Percentiles rank a stretch among this genome's conserved stretches.
Conservation (phyloP, 1,140 invertebrate species). For the Papilio xuthus region DNA sequence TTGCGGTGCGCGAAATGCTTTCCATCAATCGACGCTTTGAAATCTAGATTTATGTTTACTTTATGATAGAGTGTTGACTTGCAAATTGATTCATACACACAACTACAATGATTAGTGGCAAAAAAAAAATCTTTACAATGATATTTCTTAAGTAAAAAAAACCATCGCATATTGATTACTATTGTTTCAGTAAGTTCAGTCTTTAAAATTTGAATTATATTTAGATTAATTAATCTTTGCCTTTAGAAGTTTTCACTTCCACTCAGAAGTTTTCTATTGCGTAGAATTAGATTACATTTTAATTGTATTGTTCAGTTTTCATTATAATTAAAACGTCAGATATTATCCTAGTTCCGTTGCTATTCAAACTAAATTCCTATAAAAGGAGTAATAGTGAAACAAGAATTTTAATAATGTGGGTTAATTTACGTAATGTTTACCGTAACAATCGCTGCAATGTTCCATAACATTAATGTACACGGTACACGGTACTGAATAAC, state of each 20-base stretch:
- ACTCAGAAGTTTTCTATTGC: conserved; percentile 10
- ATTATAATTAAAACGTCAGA: not conserved
- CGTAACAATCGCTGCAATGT: conserved; percentile 52
- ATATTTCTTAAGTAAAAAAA: too few species aligned
- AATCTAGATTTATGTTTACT: conserved; percentile 20
- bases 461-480: conserved; percentile 53
- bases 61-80: conserved; percentile 1
- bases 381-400: conserved; percentile 8
- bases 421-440: conserved; percentile 33
- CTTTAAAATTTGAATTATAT: not conserved
- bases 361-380: not conserved
- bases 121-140: not conserved
- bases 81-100: not conserved
- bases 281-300: not conserved
- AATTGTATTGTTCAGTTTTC: not conserved
- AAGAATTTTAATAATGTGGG: conserved; percentile 23
- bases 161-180: too few species aligned
- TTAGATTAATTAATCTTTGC: not conserved
- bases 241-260: not conserved
- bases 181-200: too few species aligned
- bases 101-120: not conserved
- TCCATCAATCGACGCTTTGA: conserved; percentile 13
- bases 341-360: not conserved
- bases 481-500: conserved; percentile 56
- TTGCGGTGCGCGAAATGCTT: conserved; percentile 15